phyloP scores from a whole-genome alignment of 2,797 vertebrate species.

The Eutrigla gurnardus region DNA sequence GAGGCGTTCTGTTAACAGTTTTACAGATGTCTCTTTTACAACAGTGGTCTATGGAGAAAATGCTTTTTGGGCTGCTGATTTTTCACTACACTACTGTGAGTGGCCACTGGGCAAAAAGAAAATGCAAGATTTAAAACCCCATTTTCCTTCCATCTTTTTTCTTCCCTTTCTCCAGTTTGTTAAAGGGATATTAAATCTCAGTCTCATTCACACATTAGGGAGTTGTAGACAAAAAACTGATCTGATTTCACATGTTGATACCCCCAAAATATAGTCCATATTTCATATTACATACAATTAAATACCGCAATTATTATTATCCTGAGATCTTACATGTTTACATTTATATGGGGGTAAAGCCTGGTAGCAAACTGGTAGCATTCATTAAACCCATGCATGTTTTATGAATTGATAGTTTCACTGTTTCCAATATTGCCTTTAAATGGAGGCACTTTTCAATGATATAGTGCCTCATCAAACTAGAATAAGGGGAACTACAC shows the following conservation, averaged over 20 bases:
- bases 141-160: neutral
- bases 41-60: too few species aligned
- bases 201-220: neutral
- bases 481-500: slow-evolving; percentile 58
- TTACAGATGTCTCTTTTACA: neutral
- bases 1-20: neutral
- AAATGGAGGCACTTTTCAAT: slow-evolving; percentile 28
- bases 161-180: neutral
- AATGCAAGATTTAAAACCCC: fast-evolving
- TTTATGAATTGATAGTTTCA: slow-evolving; percentile 40
- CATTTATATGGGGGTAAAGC: slow-evolving; percentile 6
- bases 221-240: neutral
- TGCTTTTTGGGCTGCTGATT: too few species aligned
- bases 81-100: too few species aligned
- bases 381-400: slow-evolving; percentile 39
- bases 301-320: neutral
- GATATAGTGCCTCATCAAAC: slow-evolving; percentile 46
- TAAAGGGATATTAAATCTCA: slow-evolving; percentile 5
- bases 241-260: neutral
- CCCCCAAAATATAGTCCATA: neutral
- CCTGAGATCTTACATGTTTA: slow-evolving; percentile 13
- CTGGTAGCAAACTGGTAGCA: slow-evolving; percentile 10
- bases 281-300: neutral
- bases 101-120: neutral
- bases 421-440: slow-evolving; percentile 39